Conservation (phyloP, 2,888 invertebrate genomes). For the Baccha elongata region DNA sequence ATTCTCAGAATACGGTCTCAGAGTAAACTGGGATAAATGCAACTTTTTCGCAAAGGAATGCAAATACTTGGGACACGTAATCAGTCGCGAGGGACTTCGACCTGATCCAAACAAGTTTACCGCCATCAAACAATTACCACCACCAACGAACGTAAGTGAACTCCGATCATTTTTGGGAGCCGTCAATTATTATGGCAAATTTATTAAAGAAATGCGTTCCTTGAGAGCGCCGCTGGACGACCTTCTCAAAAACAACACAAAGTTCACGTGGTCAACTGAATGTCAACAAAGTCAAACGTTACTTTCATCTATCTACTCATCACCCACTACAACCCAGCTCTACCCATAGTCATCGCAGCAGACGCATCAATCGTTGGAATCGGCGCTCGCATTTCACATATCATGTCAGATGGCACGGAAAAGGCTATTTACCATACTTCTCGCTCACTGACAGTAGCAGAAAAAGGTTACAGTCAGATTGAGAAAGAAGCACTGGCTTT, state of each 20-base stretch:
- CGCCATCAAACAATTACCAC: slow-evolving; percentile 24
- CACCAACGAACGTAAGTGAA: slow-evolving; percentile 22
- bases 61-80: slow-evolving; percentile 37
- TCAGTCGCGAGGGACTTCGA: slow-evolving; percentile 24
- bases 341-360: too few relatives aligned
- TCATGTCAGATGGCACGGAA: slow-evolving; percentile 1
- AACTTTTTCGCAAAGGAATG: slow-evolving; percentile 8
- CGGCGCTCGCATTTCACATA: background rate
- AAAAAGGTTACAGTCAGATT: slow-evolving; percentile 54
- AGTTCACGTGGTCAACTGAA: background rate
- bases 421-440: slow-evolving; percentile 8
- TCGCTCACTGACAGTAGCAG: background rate
- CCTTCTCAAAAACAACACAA: background rate
- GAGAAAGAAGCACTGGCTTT: slow-evolving; percentile 22
- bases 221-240: background rate
- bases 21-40: slow-evolving; percentile 37
- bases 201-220: slow-evolving; percentile 5
- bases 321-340: background rate
- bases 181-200: slow-evolving; percentile 28
- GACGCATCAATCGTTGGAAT: slow-evolving; percentile 12
- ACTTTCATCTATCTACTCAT: background rate
- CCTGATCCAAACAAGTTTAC: slow-evolving; percentile 15
- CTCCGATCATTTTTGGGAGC: slow-evolving; percentile 16
- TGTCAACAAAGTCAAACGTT: slow-evolving; percentile 42
- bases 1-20: slow-evolving; percentile 25